Evolutionary conservation across 2,888 invertebrate genomes (phyloP).

Genomic region (Rhimphoctona megacephalus): DNA sequence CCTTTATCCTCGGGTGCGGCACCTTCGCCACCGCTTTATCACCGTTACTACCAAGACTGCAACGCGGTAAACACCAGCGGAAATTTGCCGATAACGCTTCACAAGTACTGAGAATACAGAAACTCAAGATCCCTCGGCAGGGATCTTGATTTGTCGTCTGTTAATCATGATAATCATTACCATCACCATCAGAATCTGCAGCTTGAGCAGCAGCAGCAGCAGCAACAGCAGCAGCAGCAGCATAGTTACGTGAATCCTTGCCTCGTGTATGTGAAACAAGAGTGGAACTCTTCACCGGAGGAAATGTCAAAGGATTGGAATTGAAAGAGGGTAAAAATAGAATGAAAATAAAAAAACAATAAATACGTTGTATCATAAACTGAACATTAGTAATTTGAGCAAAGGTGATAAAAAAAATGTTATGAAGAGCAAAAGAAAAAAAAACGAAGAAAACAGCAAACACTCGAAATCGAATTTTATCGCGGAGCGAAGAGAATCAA

Average conservation of each 20-base stretch:
- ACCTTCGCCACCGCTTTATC: conserved; percentile 81
- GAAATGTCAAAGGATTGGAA: conserved; percentile 82
- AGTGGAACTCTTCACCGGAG: conserved; percentile 81
- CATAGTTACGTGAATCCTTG: conserved; percentile 77
- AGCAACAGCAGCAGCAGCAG: conserved; percentile 33
- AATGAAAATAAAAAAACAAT: conserved; percentile 3
- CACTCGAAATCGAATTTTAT: conserved; percentile 40
- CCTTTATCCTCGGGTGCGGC: conserved; percentile 82
- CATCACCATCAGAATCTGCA: conserved; percentile 69
- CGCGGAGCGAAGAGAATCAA: conserved; percentile 40
- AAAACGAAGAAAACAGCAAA: not conserved
- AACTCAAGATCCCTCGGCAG: conserved; percentile 82
- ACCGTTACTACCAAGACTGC: conserved; percentile 84
- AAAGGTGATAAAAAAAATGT: conserved; percentile 38
- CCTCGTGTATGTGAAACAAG: conserved; percentile 82
- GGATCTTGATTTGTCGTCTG: conserved; percentile 76
- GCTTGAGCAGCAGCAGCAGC: conserved; percentile 41
- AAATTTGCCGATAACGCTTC: conserved; percentile 83
- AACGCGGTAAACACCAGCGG: conserved; percentile 83
- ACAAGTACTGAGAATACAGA: conserved; percentile 84
- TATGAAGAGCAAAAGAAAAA: conserved; percentile 9
- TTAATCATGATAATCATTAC: conserved; percentile 62
- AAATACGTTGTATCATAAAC: conserved; percentile 18
- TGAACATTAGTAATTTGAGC: conserved; percentile 65
- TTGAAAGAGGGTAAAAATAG: conserved; percentile 57